phyloP scores from a whole-genome alignment of 2,113 vertebrate species.

The Numenius arquata region DNA sequence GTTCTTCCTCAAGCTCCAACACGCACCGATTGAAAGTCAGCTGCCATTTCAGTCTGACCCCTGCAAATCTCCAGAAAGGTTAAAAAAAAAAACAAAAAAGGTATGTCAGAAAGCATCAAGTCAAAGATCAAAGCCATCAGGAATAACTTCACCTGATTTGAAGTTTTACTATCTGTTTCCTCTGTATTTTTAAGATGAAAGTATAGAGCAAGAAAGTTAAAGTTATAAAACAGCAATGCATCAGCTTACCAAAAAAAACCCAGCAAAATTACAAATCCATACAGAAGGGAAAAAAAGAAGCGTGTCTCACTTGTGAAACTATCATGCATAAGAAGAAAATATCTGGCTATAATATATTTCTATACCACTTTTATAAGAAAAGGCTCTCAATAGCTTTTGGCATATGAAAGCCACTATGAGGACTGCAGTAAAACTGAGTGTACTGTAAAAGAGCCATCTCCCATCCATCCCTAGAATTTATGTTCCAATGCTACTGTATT shows the following conservation, averaged over 20 bases:
- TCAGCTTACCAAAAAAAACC: neutral
- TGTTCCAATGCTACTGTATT: neutral
- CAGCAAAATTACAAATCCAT: neutral
- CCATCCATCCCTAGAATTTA: constrained; percentile 21
- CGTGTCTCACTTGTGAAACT: neutral
- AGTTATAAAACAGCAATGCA: neutral
- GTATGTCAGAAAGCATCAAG: neutral
- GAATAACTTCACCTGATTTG: neutral
- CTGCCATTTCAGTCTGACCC: neutral
- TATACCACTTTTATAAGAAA: neutral
- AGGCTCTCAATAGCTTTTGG: constrained; percentile 15
- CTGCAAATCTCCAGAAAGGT: neutral
- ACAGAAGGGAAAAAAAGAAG: neutral
- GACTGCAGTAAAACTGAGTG: constrained; percentile 42
- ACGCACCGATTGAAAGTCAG: neutral
- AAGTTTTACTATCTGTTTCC: neutral
- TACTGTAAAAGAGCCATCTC: constrained; percentile 17
- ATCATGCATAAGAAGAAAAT: neutral
- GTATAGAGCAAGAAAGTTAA: neutral
- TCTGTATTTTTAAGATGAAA: neutral
- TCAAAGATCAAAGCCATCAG: neutral
- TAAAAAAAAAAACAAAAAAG: neutral
- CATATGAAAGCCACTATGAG: neutral
- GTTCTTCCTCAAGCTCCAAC: neutral
- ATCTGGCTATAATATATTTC: neutral